Base-by-base conservation (phyloP, 1,140 invertebrate genomes). In the Danaus plexippus region DNA sequence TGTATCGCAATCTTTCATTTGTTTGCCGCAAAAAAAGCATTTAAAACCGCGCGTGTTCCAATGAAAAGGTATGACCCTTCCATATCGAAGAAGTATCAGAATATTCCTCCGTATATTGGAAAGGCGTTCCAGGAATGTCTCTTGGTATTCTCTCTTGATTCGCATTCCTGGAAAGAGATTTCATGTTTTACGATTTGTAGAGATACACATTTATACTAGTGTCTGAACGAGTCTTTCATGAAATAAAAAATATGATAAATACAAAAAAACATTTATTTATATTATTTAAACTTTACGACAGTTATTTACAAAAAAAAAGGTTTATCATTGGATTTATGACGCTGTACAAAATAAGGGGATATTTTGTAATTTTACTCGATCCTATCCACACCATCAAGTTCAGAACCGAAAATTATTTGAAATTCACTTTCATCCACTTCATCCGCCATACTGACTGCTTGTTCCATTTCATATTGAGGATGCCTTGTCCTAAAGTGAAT, bases 401-500 rank as follows among this genome's bases (percentile, higher is more conserved):
- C 75, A 2, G 52, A 66, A 7, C 72, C 71, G 9, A 75, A 70
- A 12, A 77, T 71, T 65, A 80, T 71, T 48, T 77, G 66, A 0
- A 77, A 54, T 47, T 73, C 72, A 8, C 51, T 58, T 0, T 73
- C 72, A 49, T 73, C 71, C 0, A 72, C 59, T 8, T 69, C 67
- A 18, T 75, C 70, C 0, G 60, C 57, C 7, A 67, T 52, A 11
- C 22, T 54, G 3, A 61, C 11, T 4, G 11, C 45, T 55, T 68
- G 54, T 18, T 66, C 59, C 3, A 55, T 40, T n/a, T 56, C 59
- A 13, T 64, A 56, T 15, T 71, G 47, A 0, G 64, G 60, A 54
- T 86, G 83, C n/a, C 68, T 62, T 11, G 64, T 76, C 47, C 57
- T 73, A 11, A 77, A 62, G 56, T 86, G 83, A 53, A 75, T 68